These are phyloP conservation scores for Macropus fuliginosus DNA, from an alignment of 2,797 vertebrate species.

Conservation along the genomic window DNA sequence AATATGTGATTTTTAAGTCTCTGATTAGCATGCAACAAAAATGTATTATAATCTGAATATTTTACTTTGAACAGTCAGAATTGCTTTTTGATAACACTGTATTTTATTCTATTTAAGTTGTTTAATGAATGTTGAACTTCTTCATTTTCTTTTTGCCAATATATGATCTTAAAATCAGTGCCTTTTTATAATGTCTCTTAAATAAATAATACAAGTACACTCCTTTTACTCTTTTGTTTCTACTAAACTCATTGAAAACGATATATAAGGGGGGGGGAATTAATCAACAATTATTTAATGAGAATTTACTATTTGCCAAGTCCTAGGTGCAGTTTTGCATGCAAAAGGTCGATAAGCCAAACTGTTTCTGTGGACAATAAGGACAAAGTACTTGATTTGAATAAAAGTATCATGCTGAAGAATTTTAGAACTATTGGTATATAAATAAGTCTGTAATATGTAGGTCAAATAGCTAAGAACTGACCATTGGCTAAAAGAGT, in stretches of 20 bases:
- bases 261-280: not conserved
- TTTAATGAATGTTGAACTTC: not conserved
- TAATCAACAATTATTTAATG: not conserved
- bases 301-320: not conserved
- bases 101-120: not conserved
- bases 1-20: slow-evolving; percentile 41
- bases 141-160: not conserved
- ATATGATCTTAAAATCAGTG: not conserved
- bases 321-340: not conserved
- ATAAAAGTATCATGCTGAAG: not conserved
- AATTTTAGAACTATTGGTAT: not conserved
- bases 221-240: not conserved
- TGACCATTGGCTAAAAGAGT: not conserved
- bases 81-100: not conserved
- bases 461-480: not conserved
- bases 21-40: not conserved
- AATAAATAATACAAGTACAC: not conserved
- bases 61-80: not conserved
- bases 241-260: not conserved
- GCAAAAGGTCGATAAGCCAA: not conserved
- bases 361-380: not conserved
- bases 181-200: not conserved
- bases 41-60: not conserved
- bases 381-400: not conserved
- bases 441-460: not conserved